These are phyloP conservation scores for Drosophila orosa DNA, from an alignment of 1,140 invertebrate genomes.

Conservation along the genomic window DNA sequence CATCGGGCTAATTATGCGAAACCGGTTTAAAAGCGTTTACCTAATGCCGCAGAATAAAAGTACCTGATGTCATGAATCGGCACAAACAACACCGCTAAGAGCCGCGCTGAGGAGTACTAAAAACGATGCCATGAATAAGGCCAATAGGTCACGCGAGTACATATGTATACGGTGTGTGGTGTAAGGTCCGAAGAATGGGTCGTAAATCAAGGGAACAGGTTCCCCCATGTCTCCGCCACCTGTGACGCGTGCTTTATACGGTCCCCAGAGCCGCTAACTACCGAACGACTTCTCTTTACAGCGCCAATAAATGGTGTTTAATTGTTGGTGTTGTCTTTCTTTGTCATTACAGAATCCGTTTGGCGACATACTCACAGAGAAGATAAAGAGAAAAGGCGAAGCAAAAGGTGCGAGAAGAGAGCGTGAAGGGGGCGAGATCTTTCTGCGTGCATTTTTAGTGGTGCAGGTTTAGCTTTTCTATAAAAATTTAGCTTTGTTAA, in stretches of 20 bases:
- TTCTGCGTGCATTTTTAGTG: slow-evolving; percentile 2
- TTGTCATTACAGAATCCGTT: slow-evolving; percentile 36
- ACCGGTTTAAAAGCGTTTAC: slow-evolving; percentile 35
- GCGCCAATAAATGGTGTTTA: slow-evolving; percentile 43
- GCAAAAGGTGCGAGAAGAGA: slow-evolving; percentile 3
- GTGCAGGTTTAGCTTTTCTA: neutral
- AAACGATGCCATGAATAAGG: slow-evolving; percentile 23
- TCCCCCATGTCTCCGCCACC: slow-evolving; percentile 25
- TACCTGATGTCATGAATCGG: slow-evolving; percentile 34
- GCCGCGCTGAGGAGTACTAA: neutral
- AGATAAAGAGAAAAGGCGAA: slow-evolving; percentile 9
- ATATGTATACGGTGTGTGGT: neutral
- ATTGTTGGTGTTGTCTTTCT: slow-evolving; percentile 25
- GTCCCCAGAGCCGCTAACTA: slow-evolving; percentile 32
- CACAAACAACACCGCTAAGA: neutral
- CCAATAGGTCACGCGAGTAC: slow-evolving; percentile 36
- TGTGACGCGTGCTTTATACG: slow-evolving; percentile 43
- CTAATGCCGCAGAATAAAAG: slow-evolving; percentile 4
- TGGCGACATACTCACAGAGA: slow-evolving; percentile 30
- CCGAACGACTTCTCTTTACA: slow-evolving; percentile 23
- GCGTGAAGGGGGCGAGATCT: slow-evolving; percentile 14
- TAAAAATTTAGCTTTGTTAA: too few species aligned
- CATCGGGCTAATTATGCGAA: slow-evolving; percentile 5
- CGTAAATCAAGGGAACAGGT: slow-evolving; percentile 43
- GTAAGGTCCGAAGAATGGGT: slow-evolving; percentile 22